These are phyloP conservation scores for Chirona hameri DNA, from an alignment of 2,888 invertebrate species.

Conservation along the genomic window DNA sequence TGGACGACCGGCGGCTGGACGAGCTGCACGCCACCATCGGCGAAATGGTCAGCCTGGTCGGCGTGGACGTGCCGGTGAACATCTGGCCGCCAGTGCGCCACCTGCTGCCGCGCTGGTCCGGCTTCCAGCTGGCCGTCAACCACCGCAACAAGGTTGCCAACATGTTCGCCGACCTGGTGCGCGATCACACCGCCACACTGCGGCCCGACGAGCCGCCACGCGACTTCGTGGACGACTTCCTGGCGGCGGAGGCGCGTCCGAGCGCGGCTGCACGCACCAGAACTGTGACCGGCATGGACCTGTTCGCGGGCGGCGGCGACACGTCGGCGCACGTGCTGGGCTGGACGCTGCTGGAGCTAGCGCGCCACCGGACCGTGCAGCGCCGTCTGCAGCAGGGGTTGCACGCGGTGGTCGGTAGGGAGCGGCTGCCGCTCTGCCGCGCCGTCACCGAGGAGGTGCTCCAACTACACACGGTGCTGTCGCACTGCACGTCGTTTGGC, in stretches of 20 bases:
- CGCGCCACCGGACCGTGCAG: background rate
- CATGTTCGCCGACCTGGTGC: background rate
- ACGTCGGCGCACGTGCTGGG: background rate
- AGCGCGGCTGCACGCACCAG: background rate
- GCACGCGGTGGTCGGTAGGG: background rate
- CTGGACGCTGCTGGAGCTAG: background rate
- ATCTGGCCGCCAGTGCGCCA: conserved; percentile 9
- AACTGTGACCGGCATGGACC: background rate
- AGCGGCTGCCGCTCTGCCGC: background rate
- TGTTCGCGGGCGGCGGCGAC: background rate
- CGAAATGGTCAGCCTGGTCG: background rate
- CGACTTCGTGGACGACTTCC: background rate
- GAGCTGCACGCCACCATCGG: background rate
- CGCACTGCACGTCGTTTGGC: background rate
- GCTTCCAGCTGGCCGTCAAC: background rate
- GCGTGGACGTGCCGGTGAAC: background rate
- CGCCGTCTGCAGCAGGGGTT: background rate
- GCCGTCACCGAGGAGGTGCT: background rate
- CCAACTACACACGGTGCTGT: background rate
- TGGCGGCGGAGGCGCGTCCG: background rate
- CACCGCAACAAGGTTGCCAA: background rate
- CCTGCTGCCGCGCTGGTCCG: background rate
- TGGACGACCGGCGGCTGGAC: background rate
- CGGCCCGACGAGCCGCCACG: background rate
- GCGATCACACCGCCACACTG: background rate